phyloP scores from a whole-genome alignment of 2,113 vertebrate genomes.

The Ciconia boyciana region DNA sequence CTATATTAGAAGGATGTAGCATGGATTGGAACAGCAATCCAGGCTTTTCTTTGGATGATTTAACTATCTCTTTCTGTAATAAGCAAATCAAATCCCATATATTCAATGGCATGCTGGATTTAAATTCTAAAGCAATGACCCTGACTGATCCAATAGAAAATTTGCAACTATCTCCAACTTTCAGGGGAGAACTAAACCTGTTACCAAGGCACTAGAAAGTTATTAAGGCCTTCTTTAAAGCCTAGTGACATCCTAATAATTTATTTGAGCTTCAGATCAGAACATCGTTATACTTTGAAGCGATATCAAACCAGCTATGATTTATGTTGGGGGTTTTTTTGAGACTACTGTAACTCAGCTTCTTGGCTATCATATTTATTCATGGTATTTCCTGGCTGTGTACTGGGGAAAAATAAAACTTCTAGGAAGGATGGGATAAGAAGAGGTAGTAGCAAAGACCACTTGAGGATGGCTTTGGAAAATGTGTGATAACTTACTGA shows the following conservation, averaged over 20 bases:
- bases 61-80: neutral
- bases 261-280: neutral
- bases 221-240: neutral
- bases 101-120: neutral
- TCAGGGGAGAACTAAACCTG: neutral
- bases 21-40: neutral
- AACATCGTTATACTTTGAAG: neutral
- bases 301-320: neutral
- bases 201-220: conserved; percentile 35
- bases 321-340: neutral
- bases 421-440: neutral
- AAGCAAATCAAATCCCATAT: neutral
- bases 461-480: neutral
- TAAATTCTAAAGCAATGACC: neutral
- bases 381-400: neutral
- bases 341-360: neutral
- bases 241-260: neutral
- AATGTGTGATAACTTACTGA: neutral
- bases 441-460: neutral
- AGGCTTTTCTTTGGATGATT: neutral
- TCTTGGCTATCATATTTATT: neutral
- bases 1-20: neutral
- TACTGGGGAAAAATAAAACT: neutral
- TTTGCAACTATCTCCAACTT: neutral
- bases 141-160: neutral